A percentile compares a stretch with the other conserved stretches of the same genome.
phyloP scores from a whole-genome alignment of 2,113 vertebrate genomes.

The Sapayoa aenigma region DNA sequence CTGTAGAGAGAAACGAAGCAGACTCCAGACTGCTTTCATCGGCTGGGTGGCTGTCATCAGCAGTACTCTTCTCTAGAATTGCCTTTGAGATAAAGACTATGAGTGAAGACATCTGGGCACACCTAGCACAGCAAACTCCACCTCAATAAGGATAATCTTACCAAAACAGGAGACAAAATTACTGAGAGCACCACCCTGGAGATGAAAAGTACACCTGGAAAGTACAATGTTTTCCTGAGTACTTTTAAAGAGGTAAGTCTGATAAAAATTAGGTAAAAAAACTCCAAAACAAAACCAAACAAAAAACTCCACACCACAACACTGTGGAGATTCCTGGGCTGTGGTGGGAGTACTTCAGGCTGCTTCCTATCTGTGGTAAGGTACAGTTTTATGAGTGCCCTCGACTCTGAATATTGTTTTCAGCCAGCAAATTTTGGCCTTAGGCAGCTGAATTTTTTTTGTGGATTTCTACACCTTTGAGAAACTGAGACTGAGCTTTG shows the following conservation, averaged over 20 bases:
- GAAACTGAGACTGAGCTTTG: background rate
- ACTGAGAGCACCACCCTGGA: background rate
- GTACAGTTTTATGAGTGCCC: background rate
- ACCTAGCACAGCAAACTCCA: background rate
- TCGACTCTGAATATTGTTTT: background rate
- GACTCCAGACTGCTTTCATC: background rate
- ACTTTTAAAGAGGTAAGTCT: background rate
- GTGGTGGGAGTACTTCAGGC: background rate
- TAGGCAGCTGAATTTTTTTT: background rate
- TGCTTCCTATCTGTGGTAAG: background rate
- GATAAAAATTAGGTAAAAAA: background rate
- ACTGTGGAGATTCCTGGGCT: background rate
- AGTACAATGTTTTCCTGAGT: background rate
- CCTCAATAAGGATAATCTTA: background rate
- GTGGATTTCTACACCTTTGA: background rate
- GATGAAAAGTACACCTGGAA: background rate
- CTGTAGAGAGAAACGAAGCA: background rate
- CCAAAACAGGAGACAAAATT: background rate
- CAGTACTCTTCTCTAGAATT: background rate
- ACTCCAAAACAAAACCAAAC: background rate
- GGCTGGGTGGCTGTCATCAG: background rate
- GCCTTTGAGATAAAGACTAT: background rate
- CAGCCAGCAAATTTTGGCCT: background rate
- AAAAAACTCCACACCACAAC: background rate
- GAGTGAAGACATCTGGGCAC: background rate